Evolutionary conservation across 53 echinoderm and acorn worm genomes (phyloP).

Genomic region (Zoroaster sp.): DNA sequence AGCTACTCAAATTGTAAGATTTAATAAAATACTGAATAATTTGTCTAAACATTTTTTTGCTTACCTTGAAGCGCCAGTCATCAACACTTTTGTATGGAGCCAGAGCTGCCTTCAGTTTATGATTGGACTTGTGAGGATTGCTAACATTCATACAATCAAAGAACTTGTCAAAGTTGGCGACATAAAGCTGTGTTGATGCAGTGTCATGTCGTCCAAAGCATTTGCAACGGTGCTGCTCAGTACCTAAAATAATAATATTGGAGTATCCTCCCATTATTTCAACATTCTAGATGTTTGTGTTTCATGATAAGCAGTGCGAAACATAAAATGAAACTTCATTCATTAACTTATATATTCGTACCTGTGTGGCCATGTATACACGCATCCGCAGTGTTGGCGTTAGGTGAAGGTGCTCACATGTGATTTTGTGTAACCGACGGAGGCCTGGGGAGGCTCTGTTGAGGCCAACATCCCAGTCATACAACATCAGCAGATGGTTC

Average conservation of each 20-base stretch:
- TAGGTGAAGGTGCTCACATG: conserved; percentile 9
- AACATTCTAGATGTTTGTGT: background rate
- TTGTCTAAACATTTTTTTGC: too few relatives aligned
- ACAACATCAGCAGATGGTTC: conserved; percentile 8
- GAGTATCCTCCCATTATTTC: background rate
- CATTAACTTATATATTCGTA: background rate
- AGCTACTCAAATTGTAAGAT: too few relatives aligned
- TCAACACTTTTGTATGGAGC: too few relatives aligned
- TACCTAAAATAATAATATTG: background rate
- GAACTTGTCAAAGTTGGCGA: too few relatives aligned
- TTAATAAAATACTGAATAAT: too few relatives aligned
- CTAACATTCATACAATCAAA: too few relatives aligned
- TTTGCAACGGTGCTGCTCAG: background rate
- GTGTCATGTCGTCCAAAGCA: too few relatives aligned
- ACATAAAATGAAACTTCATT: background rate
- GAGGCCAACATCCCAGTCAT: background rate
- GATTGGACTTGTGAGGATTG: too few relatives aligned
- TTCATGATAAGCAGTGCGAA: background rate
- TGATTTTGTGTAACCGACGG: background rate
- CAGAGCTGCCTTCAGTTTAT: too few relatives aligned
- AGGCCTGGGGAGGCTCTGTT: background rate
- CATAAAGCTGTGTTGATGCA: too few relatives aligned
- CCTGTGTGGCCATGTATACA: too few relatives aligned
- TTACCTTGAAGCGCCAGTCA: too few relatives aligned
- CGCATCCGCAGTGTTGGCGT: conserved; percentile 33